A percentile compares a stretch with the other conserved stretches of the same genome.
These are phyloP conservation scores for Aphelenchoides fujianensis DNA, from an alignment of 1,140 invertebrate species.

Conservation along the genomic window DNA sequence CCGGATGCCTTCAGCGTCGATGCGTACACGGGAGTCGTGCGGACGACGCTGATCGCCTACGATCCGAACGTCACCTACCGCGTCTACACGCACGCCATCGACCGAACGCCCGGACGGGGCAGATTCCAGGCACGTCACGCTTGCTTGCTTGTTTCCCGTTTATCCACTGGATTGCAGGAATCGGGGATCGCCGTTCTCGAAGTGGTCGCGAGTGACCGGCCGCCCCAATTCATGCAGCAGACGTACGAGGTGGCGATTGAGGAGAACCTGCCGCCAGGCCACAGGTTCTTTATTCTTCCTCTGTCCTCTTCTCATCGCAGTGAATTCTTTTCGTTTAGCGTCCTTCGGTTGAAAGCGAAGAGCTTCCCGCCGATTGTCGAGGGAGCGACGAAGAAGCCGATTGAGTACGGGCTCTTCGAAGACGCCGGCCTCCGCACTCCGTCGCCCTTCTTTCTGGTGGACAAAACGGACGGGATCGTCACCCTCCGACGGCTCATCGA, in stretches of 20 bases:
- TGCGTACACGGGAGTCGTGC: slow-evolving; percentile 45
- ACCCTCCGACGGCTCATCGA: slow-evolving; percentile 42
- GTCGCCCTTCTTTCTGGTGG: slow-evolving; percentile 40
- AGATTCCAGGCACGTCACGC: slow-evolving; percentile 21
- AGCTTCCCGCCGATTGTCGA: slow-evolving; percentile 45
- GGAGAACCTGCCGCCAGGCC: slow-evolving; percentile 49
- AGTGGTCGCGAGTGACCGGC: slow-evolving; percentile 51
- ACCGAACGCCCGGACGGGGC: slow-evolving; percentile 34
- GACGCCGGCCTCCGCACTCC: background rate
- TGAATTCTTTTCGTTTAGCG: slow-evolving; percentile 39
- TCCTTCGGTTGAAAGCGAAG: slow-evolving; percentile 48
- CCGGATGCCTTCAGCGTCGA: slow-evolving; percentile 52
- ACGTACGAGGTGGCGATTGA: slow-evolving; percentile 41
- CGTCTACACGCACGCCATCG: slow-evolving; percentile 55
- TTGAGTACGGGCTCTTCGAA: slow-evolving; percentile 24
- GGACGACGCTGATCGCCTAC: slow-evolving; percentile 49
- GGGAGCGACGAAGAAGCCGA: slow-evolving; percentile 26
- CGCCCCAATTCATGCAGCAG: slow-evolving; percentile 54
- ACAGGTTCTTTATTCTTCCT: slow-evolving; percentile 44
- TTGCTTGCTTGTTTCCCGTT: slow-evolving; percentile 6
- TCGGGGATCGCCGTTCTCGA: slow-evolving; percentile 55
- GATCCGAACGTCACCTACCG: slow-evolving; percentile 45
- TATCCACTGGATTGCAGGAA: slow-evolving; percentile 20
- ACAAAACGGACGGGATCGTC: slow-evolving; percentile 45
- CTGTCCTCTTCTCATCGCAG: slow-evolving; percentile 25